These are phyloP conservation scores for Pluvianellus socialis DNA, from an alignment of 2,113 vertebrate genomes.

Conservation along the genomic window DNA sequence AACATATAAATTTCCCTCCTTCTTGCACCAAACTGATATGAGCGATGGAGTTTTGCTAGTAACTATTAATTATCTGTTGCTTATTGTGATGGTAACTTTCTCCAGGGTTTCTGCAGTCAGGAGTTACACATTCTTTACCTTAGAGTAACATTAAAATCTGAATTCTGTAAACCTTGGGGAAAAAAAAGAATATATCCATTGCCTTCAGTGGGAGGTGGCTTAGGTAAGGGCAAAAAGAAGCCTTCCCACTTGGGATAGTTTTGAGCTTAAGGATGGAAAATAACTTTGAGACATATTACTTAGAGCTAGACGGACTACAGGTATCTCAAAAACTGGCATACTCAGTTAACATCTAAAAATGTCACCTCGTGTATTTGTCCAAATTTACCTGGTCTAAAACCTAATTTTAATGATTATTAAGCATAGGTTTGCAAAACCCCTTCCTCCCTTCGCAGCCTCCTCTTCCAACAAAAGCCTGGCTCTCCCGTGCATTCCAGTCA, in stretches of 20 bases:
- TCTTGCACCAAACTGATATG: not conserved
- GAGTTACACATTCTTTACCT: not conserved
- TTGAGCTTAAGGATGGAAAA: not conserved
- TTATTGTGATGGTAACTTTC: not conserved
- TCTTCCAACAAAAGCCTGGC: fast-evolving
- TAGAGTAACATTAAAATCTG: not conserved
- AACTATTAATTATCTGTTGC: not conserved
- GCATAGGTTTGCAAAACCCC: not conserved
- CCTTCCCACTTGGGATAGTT: not conserved
- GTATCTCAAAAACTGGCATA: not conserved
- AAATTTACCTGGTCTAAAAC: not conserved
- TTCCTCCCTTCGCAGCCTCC: not conserved
- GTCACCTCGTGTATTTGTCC: not conserved
- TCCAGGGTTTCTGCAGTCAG: not conserved
- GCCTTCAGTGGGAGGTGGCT: not conserved
- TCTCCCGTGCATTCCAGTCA: fast-evolving
- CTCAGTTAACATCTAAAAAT: not conserved
- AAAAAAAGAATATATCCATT: not conserved
- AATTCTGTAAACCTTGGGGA: not conserved
- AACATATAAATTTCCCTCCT: not conserved
- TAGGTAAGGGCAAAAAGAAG: not conserved
- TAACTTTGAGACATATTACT: not conserved
- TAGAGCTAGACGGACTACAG: not conserved
- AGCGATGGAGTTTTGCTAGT: not conserved
- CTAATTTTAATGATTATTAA: not conserved